Base-by-base conservation (phyloP, 2,888 invertebrate species). In the Formica aserva region DNA sequence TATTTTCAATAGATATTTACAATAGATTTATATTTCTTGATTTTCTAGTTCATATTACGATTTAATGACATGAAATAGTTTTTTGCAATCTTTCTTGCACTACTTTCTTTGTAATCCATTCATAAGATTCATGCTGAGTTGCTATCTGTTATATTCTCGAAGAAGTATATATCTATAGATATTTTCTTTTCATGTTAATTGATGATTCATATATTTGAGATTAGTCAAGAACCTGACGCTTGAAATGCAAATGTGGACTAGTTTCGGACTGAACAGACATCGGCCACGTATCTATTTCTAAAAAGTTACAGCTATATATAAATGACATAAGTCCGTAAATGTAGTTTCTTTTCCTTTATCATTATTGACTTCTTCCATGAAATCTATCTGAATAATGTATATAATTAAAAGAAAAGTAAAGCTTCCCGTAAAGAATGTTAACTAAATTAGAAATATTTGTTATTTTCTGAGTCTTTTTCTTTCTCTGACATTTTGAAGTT, bases 51-150 rank as follows among this genome's bases (percentile, higher is more conserved):
- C 1, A 29, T 66, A 38, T 77, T 48, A 48, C 18, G 26, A 66
- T 2, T 52, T 77, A 55, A 77, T 72, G 74, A 88, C 52, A 82
- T 57, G 48, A 71, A 69, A 55, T 71, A 38, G 8, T 35, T 65
- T 55, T 22, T 77, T 26, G 18, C n/a, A n/a, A n/a, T 52, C 52
- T 52, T 52, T n/a, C n/a, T n/a, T n/a, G n/a, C n/a, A 45, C 15
- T 18, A 15, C 45, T 45, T 52, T 60, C 35, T 1, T 15, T 45
- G 32, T 4, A 26, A 29, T 41, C 69, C 8, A 60, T 78, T 72
- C 22, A 26, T 60, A 32, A 35, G 22, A 45, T 72, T 71, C 4
- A 62, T 13, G 15, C 41, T 41, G 55, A 72, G 18, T 18, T 45
- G 26, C 9, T 26, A 35, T 69, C 15, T 48, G 6, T 57, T 69